Conservation (phyloP, 1,140 invertebrate genomes). For the Liolophura sinensis region DNA sequence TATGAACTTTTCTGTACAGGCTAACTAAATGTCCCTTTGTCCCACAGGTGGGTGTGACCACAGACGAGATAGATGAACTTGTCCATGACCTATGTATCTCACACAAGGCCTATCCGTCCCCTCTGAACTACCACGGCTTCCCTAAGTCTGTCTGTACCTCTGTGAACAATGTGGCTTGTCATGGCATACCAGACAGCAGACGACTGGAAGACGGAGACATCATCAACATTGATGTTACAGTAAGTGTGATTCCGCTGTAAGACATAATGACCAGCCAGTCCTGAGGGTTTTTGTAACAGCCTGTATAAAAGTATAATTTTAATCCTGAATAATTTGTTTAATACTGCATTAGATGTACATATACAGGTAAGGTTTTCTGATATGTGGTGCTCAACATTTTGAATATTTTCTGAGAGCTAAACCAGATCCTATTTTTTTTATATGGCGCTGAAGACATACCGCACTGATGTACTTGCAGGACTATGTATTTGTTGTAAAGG, state of each 20-base stretch:
- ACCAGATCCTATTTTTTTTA: too few relatives aligned
- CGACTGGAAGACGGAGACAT: constrained; percentile 83
- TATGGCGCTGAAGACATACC: too few relatives aligned
- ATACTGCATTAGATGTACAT: too few relatives aligned
- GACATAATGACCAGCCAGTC: too few relatives aligned
- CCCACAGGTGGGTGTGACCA: constrained; percentile 78
- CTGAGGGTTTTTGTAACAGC: too few relatives aligned
- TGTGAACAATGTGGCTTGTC: constrained; percentile 91
- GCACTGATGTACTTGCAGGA: too few relatives aligned
- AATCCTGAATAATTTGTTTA: too few relatives aligned
- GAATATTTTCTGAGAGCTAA: too few relatives aligned
- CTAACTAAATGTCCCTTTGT: neutral
- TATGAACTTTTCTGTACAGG: constrained; percentile 3
- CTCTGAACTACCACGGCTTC: constrained; percentile 82
- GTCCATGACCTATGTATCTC: constrained; percentile 73
- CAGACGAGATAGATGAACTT: constrained; percentile 81
- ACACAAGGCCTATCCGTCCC: constrained; percentile 85
- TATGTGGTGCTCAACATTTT: too few relatives aligned
- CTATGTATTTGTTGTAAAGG: too few relatives aligned
- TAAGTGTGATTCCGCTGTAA: constrained; percentile 59
- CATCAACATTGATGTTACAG: constrained; percentile 89
- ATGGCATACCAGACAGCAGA: constrained; percentile 90
- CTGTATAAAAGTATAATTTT: too few relatives aligned
- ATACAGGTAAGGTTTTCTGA: too few relatives aligned
- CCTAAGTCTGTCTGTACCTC: constrained; percentile 95